These are phyloP conservation scores for Phalacrocorax carbo DNA, from an alignment of 2,113 vertebrate species.

Conservation along the genomic window DNA sequence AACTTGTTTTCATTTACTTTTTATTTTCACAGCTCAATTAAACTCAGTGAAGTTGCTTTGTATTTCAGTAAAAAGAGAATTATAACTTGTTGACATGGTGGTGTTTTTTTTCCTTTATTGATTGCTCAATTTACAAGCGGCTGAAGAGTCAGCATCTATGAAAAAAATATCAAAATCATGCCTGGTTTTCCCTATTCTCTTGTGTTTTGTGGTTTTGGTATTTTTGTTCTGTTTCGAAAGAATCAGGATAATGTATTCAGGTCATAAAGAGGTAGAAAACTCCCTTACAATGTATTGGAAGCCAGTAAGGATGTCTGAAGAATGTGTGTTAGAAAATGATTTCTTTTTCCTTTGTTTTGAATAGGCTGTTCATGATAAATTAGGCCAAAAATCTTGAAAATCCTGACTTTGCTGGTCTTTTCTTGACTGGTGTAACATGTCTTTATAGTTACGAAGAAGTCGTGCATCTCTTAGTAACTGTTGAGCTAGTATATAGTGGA, in stretches of 20 bases:
- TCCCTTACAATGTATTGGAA: neutral
- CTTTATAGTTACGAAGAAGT: neutral
- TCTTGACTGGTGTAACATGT: neutral
- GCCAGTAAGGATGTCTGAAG: neutral
- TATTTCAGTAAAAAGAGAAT: neutral
- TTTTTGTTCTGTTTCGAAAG: neutral
- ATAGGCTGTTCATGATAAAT: neutral
- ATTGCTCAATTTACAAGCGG: neutral
- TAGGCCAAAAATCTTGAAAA: neutral
- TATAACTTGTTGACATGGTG: neutral
- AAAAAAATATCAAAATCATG: neutral
- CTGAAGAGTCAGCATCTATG: neutral
- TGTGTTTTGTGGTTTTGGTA: neutral
- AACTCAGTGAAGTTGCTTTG: neutral
- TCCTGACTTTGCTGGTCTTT: neutral
- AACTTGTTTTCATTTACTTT: neutral
- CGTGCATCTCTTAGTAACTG: neutral
- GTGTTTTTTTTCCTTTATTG: neutral
- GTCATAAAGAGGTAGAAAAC: neutral
- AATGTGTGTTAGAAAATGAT: rapidly evolving
- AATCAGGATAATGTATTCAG: neutral
- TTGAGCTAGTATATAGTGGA: neutral
- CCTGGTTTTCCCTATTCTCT: neutral
- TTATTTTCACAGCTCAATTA: neutral
- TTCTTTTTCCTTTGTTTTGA: neutral